Percentiles rank a stretch among this genome's conserved stretches.
Evolutionary conservation across 92 coral and sea anemone species (phyloP).

Genomic region (Meandrina meandrites): DNA sequence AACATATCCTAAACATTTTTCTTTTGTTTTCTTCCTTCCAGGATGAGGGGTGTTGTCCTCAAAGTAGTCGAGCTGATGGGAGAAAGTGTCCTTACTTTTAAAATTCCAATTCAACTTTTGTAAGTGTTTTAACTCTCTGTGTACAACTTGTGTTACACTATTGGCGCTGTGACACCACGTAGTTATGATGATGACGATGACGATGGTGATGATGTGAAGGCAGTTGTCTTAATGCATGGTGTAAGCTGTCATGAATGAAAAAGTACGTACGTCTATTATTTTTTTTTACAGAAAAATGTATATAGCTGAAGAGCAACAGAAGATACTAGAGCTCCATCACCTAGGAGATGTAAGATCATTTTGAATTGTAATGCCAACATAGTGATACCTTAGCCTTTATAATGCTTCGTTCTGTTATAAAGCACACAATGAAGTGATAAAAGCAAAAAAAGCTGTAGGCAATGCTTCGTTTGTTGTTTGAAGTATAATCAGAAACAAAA

Average conservation of each 20-base stretch:
- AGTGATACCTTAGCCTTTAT: too few relatives aligned
- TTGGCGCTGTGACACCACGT: too few relatives aligned
- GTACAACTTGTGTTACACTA: too few relatives aligned
- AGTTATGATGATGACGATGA: too few relatives aligned
- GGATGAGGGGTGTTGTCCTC: slow-evolving; percentile 41
- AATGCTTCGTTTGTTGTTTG: too few relatives aligned
- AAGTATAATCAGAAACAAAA: too few relatives aligned
- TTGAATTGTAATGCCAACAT: too few relatives aligned
- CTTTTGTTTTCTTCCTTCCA: not conserved
- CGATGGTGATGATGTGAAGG: not conserved
- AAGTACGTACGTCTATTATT: too few relatives aligned
- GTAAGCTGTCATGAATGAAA: too few relatives aligned
- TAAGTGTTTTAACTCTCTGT: slow-evolving; percentile 46
- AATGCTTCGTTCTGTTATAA: not conserved
- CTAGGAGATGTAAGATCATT: slow-evolving; percentile 87
- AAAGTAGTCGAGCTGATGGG: slow-evolving; percentile 97
- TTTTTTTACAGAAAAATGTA: slow-evolving; percentile 59
- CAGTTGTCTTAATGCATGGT: not conserved
- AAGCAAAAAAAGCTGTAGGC: too few relatives aligned
- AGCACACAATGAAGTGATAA: not conserved
- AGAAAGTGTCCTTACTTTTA: slow-evolving; percentile 88
- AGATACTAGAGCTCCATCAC: slow-evolving; percentile 91
- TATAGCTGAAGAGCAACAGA: slow-evolving; percentile 95
- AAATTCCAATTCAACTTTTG: slow-evolving; percentile 94
- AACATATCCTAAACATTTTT: not conserved